Evolutionary conservation across 2,113 vertebrate species (phyloP).

Genomic region (Corydoras sp.): DNA sequence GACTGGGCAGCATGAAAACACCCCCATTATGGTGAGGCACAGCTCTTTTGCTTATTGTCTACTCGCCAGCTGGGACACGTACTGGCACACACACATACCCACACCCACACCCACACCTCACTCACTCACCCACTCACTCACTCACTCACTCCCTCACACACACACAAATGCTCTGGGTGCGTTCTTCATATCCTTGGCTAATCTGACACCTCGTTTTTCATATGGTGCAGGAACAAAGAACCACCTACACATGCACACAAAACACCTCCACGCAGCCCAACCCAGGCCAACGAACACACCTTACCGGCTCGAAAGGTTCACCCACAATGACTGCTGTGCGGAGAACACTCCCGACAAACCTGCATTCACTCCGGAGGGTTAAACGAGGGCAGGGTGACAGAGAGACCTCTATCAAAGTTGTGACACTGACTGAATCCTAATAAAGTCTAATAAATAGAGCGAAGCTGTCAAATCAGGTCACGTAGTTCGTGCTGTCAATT

Average conservation of each 20-base stretch:
- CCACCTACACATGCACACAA: slow-evolving; percentile 15
- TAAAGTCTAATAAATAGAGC: too few relatives aligned
- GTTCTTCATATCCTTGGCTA: slow-evolving; percentile 6
- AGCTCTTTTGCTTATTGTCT: slow-evolving; percentile 24
- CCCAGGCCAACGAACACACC: not conserved
- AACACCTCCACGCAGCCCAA: slow-evolving; percentile 11
- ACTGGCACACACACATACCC: slow-evolving; percentile 3
- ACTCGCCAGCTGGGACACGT: slow-evolving; percentile 36
- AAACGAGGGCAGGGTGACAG: too few relatives aligned
- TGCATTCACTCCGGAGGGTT: not conserved
- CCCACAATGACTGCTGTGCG: not conserved
- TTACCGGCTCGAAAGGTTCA: not conserved
- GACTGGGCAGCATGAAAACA: slow-evolving; percentile 5
- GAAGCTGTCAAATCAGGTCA: too few relatives aligned
- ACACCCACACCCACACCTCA: too few relatives aligned
- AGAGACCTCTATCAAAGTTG: not conserved
- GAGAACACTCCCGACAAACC: not conserved
- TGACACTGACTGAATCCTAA: not conserved
- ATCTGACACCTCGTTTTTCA: slow-evolving; percentile 28
- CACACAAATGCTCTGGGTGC: not conserved
- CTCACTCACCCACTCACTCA: slow-evolving; percentile 6
- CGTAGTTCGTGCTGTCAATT: too few relatives aligned
- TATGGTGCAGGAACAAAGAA: slow-evolving; percentile 20
- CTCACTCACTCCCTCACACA: not conserved
- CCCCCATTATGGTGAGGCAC: not conserved